These are phyloP conservation scores for Brenthis ino DNA, from an alignment of 2,888 invertebrate genomes.

Conservation along the genomic window DNA sequence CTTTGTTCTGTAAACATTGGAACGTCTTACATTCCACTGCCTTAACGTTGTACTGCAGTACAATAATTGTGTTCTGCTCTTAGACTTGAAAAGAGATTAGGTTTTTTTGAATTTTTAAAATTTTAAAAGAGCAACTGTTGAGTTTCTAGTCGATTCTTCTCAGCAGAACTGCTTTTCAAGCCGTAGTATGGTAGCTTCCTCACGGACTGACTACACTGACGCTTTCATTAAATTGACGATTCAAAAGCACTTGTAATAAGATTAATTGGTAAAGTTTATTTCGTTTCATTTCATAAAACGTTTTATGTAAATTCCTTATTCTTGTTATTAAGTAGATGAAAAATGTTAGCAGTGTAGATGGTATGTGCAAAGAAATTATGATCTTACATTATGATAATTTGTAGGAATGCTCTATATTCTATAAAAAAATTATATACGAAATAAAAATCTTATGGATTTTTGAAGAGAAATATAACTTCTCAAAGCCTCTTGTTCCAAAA, in stretches of 20 bases:
- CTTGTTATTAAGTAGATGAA: conserved; percentile 1
- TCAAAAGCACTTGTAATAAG: too few relatives aligned
- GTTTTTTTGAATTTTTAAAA: conserved; percentile 6
- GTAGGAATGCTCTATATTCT: not conserved
- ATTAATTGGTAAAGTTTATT: too few relatives aligned
- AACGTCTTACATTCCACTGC: conserved; percentile 41
- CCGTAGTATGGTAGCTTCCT: too few relatives aligned
- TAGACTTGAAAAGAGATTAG: conserved; percentile 5
- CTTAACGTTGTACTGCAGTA: conserved; percentile 30
- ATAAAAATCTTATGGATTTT: too few relatives aligned
- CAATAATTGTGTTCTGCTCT: conserved; percentile 14
- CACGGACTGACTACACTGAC: too few relatives aligned
- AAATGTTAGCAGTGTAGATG: not conserved
- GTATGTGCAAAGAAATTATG: too few relatives aligned
- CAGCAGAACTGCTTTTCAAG: too few relatives aligned
- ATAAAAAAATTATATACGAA: too few relatives aligned
- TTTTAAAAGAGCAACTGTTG: too few relatives aligned
- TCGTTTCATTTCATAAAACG: not conserved
- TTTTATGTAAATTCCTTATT: not conserved
- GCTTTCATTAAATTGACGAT: too few relatives aligned
- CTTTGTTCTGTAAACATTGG: conserved; percentile 50
- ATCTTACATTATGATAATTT: too few relatives aligned
- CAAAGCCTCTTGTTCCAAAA: not conserved
- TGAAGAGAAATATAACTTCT: not conserved
- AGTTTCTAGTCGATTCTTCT: too few relatives aligned